Base-by-base conservation (phyloP, 1,140 invertebrate species). In the Drosophila ficusphila region DNA sequence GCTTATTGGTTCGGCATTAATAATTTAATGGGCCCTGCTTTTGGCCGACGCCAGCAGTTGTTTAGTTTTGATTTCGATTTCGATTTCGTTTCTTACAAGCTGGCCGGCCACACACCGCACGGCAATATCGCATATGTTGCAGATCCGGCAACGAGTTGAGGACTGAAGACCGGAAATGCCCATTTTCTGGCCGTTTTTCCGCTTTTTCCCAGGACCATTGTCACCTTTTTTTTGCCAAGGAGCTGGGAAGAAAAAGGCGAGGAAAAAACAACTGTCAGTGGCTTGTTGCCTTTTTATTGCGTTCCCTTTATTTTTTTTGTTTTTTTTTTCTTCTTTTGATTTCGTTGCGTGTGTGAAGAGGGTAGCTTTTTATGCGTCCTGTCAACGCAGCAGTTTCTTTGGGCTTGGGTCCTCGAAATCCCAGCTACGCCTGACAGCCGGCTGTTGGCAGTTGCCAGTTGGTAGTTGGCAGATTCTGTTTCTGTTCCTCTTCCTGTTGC, bases 231-330 rank as follows among this genome's bases (percentile, higher is more conserved):
- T 42, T 21, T 56, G 42, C 52, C 60, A 38, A 41, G 23, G 25
- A 6, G n/a, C 12, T 14, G 34, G 11, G 23, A 57, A 52, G 70
- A 12, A 39, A 60, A 54, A 67, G 49, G 49, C 67, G 33, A 18
- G 31, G 29, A 44, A 82, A 72, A 86, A 83, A 74, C 79, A 83
- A 83, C 81, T 83, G 81, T 83, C 79, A 71, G 79, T 79, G 79
- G 79, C 79, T 79, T 83, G 76, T 79, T 79, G 79, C 82, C 81
- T 74, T 86, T 86, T 86, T 83, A 79, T 79, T 67, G 47, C 27
- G 31, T 56, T 51, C 38, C 47, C n/a, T n/a, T n/a, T n/a, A n/a
- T n/a, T n/a, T 46, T 47, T 52, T 42, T 14, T 29, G n/a, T 18
- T 34, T 44, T 56, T 38, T 62, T 27, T 46, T 31, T 38, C 16